Conservation (phyloP, 2,113 vertebrate genomes). For the Bombycilla garrulus region DNA sequence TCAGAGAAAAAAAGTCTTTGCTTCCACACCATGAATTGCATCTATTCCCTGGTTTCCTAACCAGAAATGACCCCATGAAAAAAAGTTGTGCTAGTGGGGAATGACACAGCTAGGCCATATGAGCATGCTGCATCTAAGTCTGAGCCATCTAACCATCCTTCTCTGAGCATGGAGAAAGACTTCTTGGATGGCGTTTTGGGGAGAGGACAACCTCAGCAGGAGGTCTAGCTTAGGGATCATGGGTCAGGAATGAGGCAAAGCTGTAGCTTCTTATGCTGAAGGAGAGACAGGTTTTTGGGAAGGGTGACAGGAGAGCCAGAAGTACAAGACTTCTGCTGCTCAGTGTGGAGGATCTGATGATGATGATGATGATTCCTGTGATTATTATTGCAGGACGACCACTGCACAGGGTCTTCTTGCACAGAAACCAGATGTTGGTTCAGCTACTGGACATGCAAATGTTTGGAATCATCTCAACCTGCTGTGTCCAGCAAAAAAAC, state of each 20-base stretch:
- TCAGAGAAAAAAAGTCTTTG: neutral
- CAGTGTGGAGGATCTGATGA: neutral
- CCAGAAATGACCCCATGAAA: neutral
- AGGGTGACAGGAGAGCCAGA: neutral
- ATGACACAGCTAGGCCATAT: neutral
- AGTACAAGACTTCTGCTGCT: neutral
- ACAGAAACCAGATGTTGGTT: neutral
- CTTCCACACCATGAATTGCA: neutral
- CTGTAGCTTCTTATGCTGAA: neutral
- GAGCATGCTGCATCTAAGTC: fast-evolving
- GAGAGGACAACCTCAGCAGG: neutral
- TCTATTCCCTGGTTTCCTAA: neutral
- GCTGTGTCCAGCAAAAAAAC: neutral
- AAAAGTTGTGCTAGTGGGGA: neutral
- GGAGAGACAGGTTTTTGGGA: neutral
- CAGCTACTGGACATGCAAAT: neutral
- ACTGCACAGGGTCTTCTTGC: neutral
- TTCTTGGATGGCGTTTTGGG: neutral
- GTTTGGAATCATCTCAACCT: neutral
- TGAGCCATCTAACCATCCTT: neutral
- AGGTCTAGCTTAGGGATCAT: neutral
- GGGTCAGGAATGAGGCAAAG: neutral
- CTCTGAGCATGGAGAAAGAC: neutral
- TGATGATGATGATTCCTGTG: neutral
- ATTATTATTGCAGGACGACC: neutral